These are phyloP conservation scores for Phrynocephalus forsythii DNA, from an alignment of 2,797 vertebrate genomes.

Conservation along the genomic window DNA sequence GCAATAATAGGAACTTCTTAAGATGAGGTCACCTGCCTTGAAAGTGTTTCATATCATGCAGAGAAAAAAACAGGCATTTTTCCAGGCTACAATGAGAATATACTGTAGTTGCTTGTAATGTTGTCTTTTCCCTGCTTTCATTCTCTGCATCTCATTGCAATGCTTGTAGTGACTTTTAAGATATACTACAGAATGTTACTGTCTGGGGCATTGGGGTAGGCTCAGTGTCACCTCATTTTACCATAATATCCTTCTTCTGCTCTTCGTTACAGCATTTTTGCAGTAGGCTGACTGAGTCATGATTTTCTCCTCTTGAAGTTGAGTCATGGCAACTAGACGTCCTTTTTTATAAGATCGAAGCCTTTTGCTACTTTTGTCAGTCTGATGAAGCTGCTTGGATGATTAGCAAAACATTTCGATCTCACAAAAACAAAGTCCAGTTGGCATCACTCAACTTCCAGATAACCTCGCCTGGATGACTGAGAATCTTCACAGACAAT, in stretches of 20 bases:
- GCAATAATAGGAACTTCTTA: slow-evolving; percentile 20
- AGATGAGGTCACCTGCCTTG: slow-evolving; percentile 51
- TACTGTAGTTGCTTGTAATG: slow-evolving; percentile 35
- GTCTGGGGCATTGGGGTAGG: background rate
- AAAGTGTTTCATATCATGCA: slow-evolving; percentile 41
- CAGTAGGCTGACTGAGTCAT: slow-evolving; percentile 11
- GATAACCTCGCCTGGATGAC: no score
- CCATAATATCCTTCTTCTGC: background rate
- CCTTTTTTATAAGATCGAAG: no score
- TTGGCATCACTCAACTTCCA: no score
- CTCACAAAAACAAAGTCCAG: no score
- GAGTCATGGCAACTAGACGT: no score
- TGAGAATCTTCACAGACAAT: background rate
- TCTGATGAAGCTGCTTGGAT: no score
- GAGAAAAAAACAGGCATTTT: slow-evolving; percentile 37
- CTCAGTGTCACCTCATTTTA: background rate
- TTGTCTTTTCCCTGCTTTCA: background rate
- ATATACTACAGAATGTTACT: slow-evolving; percentile 30
- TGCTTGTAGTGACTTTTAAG: slow-evolving; percentile 25
- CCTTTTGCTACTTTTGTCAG: no score
- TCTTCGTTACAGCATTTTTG: slow-evolving; percentile 5
- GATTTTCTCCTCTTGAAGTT: background rate
- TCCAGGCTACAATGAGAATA: slow-evolving; percentile 27
- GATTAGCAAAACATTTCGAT: no score
- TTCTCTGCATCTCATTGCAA: slow-evolving; percentile 39